Conservation (phyloP, 2,888 invertebrate genomes). For the Cheilosia vulpina region DNA sequence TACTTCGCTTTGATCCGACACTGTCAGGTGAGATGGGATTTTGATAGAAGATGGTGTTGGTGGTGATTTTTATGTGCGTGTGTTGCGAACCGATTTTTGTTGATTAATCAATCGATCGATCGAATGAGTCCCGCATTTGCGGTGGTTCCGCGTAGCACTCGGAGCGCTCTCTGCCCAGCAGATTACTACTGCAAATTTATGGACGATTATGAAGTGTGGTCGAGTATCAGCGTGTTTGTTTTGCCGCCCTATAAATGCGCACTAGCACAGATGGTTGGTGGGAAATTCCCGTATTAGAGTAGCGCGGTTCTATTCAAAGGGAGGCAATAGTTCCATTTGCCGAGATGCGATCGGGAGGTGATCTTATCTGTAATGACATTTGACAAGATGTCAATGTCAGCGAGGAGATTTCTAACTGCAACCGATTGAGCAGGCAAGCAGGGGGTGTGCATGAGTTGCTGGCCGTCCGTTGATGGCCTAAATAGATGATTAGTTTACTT, state of each 20-base stretch:
- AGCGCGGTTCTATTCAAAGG: slow-evolving; percentile 49
- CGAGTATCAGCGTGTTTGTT: slow-evolving; percentile 43
- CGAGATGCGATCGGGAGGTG: slow-evolving; percentile 8
- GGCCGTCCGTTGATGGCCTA: background rate
- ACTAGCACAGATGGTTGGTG: slow-evolving; percentile 1
- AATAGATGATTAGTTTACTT: slow-evolving; percentile 15
- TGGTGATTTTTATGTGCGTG: background rate
- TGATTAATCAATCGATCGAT: slow-evolving; percentile 72
- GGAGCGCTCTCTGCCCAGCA: slow-evolving; percentile 20
- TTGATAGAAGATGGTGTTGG: slow-evolving; percentile 60
- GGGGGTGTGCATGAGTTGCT: too few relatives aligned
- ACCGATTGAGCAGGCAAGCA: slow-evolving; percentile 34
- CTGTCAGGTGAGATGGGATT: slow-evolving; percentile 65
- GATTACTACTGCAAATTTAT: slow-evolving; percentile 73
- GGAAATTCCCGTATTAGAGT: slow-evolving; percentile 25
- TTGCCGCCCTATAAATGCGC: slow-evolving; percentile 19
- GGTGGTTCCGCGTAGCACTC: slow-evolving; percentile 38
- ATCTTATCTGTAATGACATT: slow-evolving; percentile 55
- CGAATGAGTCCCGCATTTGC: slow-evolving; percentile 29
- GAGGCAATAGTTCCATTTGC: slow-evolving; percentile 32
- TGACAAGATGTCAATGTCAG: slow-evolving; percentile 63
- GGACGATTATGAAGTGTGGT: slow-evolving; percentile 67
- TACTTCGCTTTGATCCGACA: slow-evolving; percentile 54
- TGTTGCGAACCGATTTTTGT: slow-evolving; percentile 18
- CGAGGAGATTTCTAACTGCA: slow-evolving; percentile 26